phyloP scores from a whole-genome alignment of 2,797 vertebrate species.

The Gadopsis bispinosus region DNA sequence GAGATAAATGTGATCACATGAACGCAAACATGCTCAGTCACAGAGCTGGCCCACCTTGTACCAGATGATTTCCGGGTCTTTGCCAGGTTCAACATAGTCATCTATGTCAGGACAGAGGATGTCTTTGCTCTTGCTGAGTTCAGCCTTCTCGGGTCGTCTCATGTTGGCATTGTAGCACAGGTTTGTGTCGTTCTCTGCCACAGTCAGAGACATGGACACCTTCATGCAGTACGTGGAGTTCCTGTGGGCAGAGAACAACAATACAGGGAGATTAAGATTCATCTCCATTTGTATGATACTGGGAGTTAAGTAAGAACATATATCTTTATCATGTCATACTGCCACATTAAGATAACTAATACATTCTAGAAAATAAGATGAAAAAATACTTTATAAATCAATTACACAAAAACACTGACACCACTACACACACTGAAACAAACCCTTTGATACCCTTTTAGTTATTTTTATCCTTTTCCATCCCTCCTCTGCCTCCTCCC shows the following conservation, averaged over 20 bases:
- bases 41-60: slow-evolving; percentile 89
- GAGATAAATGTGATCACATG: neutral
- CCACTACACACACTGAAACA: neutral
- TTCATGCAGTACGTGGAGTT: slow-evolving; percentile 99
- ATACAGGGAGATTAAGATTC: slow-evolving; percentile 6
- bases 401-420: neutral
- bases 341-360: neutral
- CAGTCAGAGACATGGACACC: slow-evolving; percentile 97
- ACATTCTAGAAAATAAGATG: neutral
- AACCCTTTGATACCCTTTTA: slow-evolving; percentile 24
- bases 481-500: slow-evolving; percentile 16
- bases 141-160: slow-evolving; percentile 95
- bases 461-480: slow-evolving; percentile 34
- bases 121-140: slow-evolving; percentile 98
- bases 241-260: slow-evolving; percentile 82
- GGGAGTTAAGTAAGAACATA: neutral
- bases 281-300: neutral
- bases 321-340: neutral
- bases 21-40: slow-evolving; percentile 1
- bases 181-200: slow-evolving; percentile 97
- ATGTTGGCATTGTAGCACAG: slow-evolving; percentile 98
- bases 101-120: slow-evolving; percentile 96
- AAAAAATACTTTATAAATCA: neutral
- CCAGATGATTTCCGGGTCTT: slow-evolving; percentile 93
- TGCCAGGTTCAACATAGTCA: slow-evolving; percentile 92